phyloP scores from a whole-genome alignment of 2,113 vertebrate genomes.

The Sturnira hondurensis region DNA sequence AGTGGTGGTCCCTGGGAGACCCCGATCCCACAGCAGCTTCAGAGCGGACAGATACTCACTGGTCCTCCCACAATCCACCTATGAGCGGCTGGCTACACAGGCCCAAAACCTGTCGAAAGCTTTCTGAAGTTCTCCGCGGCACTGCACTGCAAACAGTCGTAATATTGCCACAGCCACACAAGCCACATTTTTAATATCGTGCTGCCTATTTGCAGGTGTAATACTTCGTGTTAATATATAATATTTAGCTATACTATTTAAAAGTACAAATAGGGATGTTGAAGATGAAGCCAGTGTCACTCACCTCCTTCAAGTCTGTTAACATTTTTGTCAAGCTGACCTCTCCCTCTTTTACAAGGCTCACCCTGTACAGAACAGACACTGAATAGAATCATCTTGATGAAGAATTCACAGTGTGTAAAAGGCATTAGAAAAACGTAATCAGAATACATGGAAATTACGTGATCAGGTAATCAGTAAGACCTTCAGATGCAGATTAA shows the following conservation, averaged over 20 bases:
- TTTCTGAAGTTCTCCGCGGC: background rate
- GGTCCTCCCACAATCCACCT: background rate
- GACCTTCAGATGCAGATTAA: conserved; percentile 41
- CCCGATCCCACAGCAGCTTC: background rate
- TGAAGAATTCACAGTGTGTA: conserved; percentile 18
- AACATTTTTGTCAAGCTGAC: background rate
- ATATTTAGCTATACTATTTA: background rate
- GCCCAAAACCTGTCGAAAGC: background rate
- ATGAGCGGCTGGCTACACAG: background rate
- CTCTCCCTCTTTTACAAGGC: background rate
- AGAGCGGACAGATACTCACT: background rate
- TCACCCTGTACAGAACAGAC: background rate
- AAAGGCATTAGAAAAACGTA: background rate
- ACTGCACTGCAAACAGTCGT: background rate
- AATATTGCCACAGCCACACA: background rate
- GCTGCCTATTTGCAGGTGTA: background rate
- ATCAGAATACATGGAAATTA: conserved; percentile 14
- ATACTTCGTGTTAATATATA: background rate
- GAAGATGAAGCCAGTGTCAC: background rate
- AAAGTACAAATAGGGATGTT: background rate
- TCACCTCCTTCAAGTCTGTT: background rate
- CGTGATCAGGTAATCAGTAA: conserved; percentile 18
- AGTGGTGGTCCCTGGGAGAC: background rate
- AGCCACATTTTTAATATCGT: background rate
- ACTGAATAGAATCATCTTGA: background rate